Conservation (phyloP, 92 coral and sea anemone genomes). For the Phymanthus crucifer region DNA sequence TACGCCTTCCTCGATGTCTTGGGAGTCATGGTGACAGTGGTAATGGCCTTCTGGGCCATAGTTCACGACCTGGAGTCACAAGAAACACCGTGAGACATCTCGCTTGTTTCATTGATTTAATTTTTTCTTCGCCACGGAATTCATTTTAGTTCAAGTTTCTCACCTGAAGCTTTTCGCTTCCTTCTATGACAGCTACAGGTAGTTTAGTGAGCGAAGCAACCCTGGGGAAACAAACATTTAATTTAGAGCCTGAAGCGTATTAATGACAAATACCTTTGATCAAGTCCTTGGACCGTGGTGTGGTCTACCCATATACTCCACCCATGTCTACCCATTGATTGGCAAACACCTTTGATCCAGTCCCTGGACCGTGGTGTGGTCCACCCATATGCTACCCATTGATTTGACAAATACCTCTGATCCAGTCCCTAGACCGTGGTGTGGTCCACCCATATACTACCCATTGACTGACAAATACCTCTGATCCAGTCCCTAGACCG, state of each 20-base stretch:
- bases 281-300: background rate
- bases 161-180: conserved; percentile 86
- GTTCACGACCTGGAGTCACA: conserved; percentile 76
- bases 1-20: conserved; percentile 56
- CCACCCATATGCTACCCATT: background rate
- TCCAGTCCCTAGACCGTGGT: conserved; percentile 58
- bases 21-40: conserved; percentile 96
- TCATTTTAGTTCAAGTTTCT: background rate
- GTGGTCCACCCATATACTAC: conserved; percentile 71
- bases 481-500: background rate
- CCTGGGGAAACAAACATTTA: conserved; percentile 33
- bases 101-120: background rate
- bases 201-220: conserved; percentile 80
- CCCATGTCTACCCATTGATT: conserved; percentile 4
- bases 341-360: conserved; percentile 29
- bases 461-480: background rate
- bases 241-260: background rate
- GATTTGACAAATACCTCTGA: no score
- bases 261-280: background rate
- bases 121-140: background rate
- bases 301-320: conserved; percentile 55
- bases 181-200: conserved; percentile 65
- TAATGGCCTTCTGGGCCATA: conserved; percentile 94
- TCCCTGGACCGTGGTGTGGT: background rate
- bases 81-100: background rate